Percentiles rank a stretch among this genome's conserved stretches.
phyloP scores from a whole-genome alignment of 2,113 vertebrate species.

The Melanerpes formicivorus region DNA sequence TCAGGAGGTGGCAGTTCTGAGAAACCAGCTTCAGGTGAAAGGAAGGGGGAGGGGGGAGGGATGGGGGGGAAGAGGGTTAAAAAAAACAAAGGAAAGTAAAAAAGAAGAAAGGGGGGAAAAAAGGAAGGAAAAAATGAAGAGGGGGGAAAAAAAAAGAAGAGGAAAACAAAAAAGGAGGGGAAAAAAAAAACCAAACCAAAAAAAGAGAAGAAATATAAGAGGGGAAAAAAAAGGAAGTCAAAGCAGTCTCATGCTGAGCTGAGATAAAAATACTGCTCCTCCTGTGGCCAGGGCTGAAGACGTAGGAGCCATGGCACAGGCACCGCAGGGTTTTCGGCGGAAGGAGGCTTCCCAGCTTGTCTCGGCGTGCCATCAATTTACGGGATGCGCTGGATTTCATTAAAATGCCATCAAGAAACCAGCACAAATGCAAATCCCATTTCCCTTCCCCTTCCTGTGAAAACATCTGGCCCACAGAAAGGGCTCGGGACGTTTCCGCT shows the following conservation, averaged over 20 bases:
- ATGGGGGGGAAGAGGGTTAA: too few species aligned
- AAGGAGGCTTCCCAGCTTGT: not conserved
- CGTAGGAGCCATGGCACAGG: not conserved
- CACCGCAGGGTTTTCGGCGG: not conserved
- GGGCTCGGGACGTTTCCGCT: constrained; percentile 2
- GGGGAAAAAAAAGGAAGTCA: constrained; percentile 27
- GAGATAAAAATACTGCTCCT: constrained; percentile 49
- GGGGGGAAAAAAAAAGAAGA: too few species aligned
- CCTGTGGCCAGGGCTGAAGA: not conserved
- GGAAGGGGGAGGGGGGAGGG: not conserved
- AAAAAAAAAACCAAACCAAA: not conserved
- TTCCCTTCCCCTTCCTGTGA: constrained; percentile 49
- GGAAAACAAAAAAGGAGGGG: not conserved
- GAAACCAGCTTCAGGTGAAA: constrained; percentile 55
- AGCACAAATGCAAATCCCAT: constrained; percentile 50
- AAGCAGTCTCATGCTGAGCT: constrained; percentile 21
- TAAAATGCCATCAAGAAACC: constrained; percentile 10
- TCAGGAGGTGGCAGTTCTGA: constrained; percentile 20
- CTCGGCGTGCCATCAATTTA: not conserved
- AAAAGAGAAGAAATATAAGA: too few species aligned
- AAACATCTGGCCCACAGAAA: constrained; percentile 66
- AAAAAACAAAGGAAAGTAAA: too few species aligned
- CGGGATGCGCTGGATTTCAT: constrained; percentile 31
- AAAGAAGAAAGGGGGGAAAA: too few species aligned
- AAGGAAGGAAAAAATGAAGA: not conserved